Evolutionary conservation across 2,888 invertebrate genomes (phyloP), one percentile per base, ranked within the genome.

Genomic region (Acleris literana): DNA sequence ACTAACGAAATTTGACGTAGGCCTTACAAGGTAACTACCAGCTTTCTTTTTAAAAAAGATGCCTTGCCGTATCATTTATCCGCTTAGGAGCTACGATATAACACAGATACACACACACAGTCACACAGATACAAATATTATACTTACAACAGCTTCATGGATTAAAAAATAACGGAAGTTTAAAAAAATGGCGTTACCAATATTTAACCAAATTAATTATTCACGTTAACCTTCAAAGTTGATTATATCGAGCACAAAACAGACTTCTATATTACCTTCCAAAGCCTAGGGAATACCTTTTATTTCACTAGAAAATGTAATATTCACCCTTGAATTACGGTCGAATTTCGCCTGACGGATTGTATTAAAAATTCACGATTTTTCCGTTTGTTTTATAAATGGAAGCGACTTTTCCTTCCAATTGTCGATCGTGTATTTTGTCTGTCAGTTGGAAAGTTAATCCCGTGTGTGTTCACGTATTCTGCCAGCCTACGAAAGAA

Each of bases 371-470:
- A 59, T 64, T 64, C 59, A 65, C 33, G 56, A 61, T 56, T 61
- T 51, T 44, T 49, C 17, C 51, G 55, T 61, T 65, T 61, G 60
- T 65, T 65, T 65, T 55, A 51, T 55, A 61, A 65, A 61, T 61
- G 65, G 55, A 56, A 51, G 29, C 51, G 56, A 63, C 56, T 63
- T 63, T 56, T 48, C 56, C 55, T 65, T 51, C 64, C 16, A 49
- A 65, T 64, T 61, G 60, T 61, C 60, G 60, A 61, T 56, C 54
- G 49, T 60, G 60, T 65, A 55, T 65, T 65, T 65, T 61, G 55
- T 65, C 55, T 65, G 59, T 65, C 65, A 65, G 49, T 49, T 65
- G 51, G 55, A 60, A 60, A 55, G 60, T 60, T 65, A 65, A 65
- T 65, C 60, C 55, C 20, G 39, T 25, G 22, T 52, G 18, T 43